Evolutionary conservation across 37 sponge, comb jelly and placozoan species (phyloP).

Genomic region (Trichoplax adhaerens): DNA sequence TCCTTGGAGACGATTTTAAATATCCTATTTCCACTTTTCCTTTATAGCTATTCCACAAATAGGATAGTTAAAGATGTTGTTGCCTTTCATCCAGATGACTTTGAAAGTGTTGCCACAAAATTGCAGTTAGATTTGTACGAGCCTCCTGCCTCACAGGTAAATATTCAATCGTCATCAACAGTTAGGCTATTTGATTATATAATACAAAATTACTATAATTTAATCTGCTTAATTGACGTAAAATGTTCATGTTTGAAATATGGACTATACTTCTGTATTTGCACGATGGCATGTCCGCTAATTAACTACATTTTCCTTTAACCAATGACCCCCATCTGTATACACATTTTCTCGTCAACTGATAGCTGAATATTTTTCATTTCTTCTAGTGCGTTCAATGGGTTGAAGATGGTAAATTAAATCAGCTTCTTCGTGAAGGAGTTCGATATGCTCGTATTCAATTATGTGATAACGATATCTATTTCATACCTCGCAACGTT

Average conservation of each 20-base stretch:
- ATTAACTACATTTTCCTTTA: too few relatives aligned
- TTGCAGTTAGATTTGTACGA: constrained; percentile 81
- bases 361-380: background rate
- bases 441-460: constrained; percentile 58
- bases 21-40: background rate
- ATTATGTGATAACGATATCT: constrained; percentile 70
- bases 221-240: too few relatives aligned
- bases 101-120: constrained; percentile 39
- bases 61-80: constrained; percentile 68
- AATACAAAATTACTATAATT: too few relatives aligned
- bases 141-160: constrained; percentile 82
- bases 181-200: too few relatives aligned
- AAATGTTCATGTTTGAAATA: too few relatives aligned
- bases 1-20: too few relatives aligned
- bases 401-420: constrained; percentile 89
- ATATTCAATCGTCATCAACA: background rate
- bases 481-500: constrained; percentile 92
- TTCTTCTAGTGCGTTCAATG: constrained; percentile 74
- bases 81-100: constrained; percentile 75
- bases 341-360: too few relatives aligned
- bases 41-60: constrained; percentile 4
- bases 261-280: background rate
- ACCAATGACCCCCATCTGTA: too few relatives aligned
- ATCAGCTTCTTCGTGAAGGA: constrained; percentile 61
- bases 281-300: background rate